Conservation (phyloP, 2,888 invertebrate species). For the Mythimna pallens region DNA sequence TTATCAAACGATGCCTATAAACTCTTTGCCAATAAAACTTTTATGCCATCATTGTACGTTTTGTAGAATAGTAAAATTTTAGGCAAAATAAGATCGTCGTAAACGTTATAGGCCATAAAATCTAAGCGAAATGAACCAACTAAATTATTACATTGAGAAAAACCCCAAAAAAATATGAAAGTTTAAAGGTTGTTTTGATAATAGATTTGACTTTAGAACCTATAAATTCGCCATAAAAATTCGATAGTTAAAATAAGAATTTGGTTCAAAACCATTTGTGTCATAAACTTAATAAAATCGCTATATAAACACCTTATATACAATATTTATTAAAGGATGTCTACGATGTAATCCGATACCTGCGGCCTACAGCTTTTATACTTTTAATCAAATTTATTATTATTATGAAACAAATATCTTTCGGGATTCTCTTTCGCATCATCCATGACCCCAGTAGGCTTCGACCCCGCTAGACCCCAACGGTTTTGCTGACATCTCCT, state of each 20-base stretch:
- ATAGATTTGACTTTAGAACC: slow-evolving; percentile 32
- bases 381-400: too few relatives aligned
- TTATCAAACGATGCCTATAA: slow-evolving; percentile 36
- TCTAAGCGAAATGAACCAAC: slow-evolving; percentile 39
- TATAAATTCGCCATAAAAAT: slow-evolving; percentile 52
- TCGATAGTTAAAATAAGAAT: slow-evolving; percentile 31
- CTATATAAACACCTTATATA: neutral
- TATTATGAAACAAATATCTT: too few relatives aligned
- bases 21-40: slow-evolving; percentile 38
- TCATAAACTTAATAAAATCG: slow-evolving; percentile 19
- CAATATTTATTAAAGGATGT: slow-evolving; percentile 4
- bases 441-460: too few relatives aligned
- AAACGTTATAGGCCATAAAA: slow-evolving; percentile 57
- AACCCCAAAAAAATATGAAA: slow-evolving; percentile 7
- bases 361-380: neutral
- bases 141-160: slow-evolving; percentile 38
- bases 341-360: neutral
- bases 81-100: slow-evolving; percentile 45
- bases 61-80: slow-evolving; percentile 30
- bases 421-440: too few relatives aligned
- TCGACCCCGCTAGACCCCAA: too few relatives aligned
- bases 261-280: slow-evolving; percentile 29
- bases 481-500: too few relatives aligned
- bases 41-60: slow-evolving; percentile 32
- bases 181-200: slow-evolving; percentile 29